Percentiles rank a stretch among this genome's conserved stretches.
Conservation (phyloP, 2,888 invertebrate species). For the Metallyticus violacea region DNA sequence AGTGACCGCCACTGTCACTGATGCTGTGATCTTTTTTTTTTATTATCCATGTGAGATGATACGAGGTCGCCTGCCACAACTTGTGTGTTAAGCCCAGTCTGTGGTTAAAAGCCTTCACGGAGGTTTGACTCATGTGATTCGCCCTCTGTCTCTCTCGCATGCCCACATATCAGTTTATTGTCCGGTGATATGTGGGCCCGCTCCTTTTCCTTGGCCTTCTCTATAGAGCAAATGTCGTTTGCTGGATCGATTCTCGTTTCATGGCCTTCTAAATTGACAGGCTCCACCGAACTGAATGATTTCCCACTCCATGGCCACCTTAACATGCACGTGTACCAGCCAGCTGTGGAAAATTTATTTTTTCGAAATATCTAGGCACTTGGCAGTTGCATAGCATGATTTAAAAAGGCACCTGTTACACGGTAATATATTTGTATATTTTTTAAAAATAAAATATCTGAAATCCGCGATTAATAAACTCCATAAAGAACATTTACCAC, state of each 20-base stretch:
- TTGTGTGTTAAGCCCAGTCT: neutral
- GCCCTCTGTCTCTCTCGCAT: neutral
- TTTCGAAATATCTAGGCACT: neutral
- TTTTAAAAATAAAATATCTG: too few relatives aligned
- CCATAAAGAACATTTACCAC: too few relatives aligned
- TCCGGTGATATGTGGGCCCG: neutral
- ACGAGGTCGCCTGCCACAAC: neutral
- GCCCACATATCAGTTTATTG: neutral
- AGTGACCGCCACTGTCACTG: neutral
- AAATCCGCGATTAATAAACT: too few relatives aligned
- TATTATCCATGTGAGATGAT: neutral
- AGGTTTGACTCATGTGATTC: neutral
- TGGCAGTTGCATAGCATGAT: neutral
- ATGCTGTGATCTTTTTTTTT: neutral
- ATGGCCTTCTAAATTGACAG: neutral
- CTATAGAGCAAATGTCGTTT: neutral
- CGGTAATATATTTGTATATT: too few relatives aligned
- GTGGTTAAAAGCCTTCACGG: neutral
- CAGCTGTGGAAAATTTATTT: neutral
- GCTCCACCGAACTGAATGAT: neutral
- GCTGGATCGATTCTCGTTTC: neutral
- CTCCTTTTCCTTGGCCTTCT: neutral
- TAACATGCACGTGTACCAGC: neutral
- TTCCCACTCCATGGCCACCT: neutral
- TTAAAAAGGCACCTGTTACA: too few relatives aligned